Percentiles rank a stretch among this genome's conserved stretches.
phyloP scores from a whole-genome alignment of 2,888 invertebrate genomes.

The Noctua pronuba region DNA sequence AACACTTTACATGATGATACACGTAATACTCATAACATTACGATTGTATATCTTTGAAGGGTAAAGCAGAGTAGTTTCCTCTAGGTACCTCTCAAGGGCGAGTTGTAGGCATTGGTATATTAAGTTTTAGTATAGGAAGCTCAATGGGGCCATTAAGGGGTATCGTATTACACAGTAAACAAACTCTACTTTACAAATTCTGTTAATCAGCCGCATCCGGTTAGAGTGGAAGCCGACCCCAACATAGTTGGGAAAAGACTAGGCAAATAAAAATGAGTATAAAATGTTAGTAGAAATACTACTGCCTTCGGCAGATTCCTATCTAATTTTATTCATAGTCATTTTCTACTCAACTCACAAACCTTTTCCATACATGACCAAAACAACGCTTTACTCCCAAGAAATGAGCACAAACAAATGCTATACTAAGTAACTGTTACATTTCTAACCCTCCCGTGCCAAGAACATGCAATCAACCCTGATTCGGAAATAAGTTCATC shows the following conservation, averaged over 20 bases:
- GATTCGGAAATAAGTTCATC: conserved; percentile 59
- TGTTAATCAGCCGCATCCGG: no score
- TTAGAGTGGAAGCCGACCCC: no score
- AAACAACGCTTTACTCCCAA: neutral
- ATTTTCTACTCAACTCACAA: neutral
- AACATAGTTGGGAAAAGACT: no score
- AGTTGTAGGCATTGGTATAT: neutral
- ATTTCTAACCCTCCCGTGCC: conserved; percentile 24
- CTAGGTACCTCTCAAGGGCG: neutral
- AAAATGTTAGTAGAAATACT: neutral
- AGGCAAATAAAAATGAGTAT: neutral
- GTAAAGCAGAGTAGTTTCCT: neutral
- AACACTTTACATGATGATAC: neutral
- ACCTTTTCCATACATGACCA: neutral
- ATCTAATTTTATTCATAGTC: neutral
- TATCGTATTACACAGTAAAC: no score
- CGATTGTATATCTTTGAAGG: neutral
- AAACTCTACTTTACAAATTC: no score
- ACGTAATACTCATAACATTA: neutral
- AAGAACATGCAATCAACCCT: conserved; percentile 53
- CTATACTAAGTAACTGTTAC: conserved; percentile 24
- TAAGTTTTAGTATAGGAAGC: no score
- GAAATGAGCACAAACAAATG: conserved; percentile 17
- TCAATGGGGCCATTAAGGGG: no score
- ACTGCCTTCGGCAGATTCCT: neutral